Evolutionary conservation across 2,888 invertebrate species (phyloP).

Genomic region (Trichacis sp.): DNA sequence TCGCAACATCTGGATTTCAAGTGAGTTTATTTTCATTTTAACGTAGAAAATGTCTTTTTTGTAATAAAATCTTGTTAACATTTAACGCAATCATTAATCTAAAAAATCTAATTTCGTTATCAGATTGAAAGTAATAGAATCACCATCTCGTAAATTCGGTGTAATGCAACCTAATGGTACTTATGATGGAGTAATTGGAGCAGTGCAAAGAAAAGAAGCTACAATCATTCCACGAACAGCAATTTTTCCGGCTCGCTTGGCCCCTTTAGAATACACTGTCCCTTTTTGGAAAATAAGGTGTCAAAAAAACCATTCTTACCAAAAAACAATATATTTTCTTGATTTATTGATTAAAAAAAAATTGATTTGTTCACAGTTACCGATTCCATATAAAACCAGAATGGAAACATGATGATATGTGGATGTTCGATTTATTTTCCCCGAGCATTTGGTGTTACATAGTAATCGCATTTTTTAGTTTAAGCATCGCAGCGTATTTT

Average conservation of each 20-base stretch:
- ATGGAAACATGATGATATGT: conserved; percentile 31
- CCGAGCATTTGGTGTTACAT: conserved; percentile 14
- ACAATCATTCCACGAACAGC: conserved; percentile 41
- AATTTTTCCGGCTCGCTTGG: conserved; percentile 18
- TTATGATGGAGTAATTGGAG: conserved; percentile 38
- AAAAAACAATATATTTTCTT: no score
- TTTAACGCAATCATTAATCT: no score
- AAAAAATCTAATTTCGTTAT: background rate
- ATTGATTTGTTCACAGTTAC: conserved; percentile 32
- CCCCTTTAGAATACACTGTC: conserved; percentile 36
- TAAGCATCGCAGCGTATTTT: conserved; percentile 18
- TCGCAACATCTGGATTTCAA: conserved; percentile 40
- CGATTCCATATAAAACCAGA: conserved; percentile 36
- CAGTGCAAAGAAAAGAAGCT: conserved; percentile 34
- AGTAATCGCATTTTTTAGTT: conserved; percentile 10
- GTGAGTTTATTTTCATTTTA: no score
- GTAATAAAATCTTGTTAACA: no score
- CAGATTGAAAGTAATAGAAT: conserved; percentile 22
- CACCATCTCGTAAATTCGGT: conserved; percentile 26
- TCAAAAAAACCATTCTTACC: no score
- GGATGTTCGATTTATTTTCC: conserved; percentile 32
- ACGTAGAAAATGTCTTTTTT: no score
- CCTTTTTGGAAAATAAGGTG: conserved; percentile 45
- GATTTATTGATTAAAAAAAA: no score
- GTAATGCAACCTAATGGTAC: conserved; percentile 20